phyloP scores from a whole-genome alignment of 2,888 invertebrate species.

The Philereme vetulata region DNA sequence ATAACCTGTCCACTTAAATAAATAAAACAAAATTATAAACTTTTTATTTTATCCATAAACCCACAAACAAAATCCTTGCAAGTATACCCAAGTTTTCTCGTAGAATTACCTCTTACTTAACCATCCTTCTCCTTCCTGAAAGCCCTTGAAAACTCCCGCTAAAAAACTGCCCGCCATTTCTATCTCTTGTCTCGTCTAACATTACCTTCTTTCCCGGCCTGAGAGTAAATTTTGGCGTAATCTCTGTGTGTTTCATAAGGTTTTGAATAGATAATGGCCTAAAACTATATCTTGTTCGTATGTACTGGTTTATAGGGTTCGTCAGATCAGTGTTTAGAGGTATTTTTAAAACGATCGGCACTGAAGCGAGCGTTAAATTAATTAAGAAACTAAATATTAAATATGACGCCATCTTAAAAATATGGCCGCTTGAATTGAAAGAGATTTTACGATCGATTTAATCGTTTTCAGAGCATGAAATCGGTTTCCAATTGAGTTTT shows the following conservation, averaged over 20 bases:
- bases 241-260: slow-evolving; percentile 43
- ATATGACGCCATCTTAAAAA: slow-evolving; percentile 27
- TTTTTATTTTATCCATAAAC: not conserved
- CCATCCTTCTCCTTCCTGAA: slow-evolving; percentile 37
- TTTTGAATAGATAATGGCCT: slow-evolving; percentile 43
- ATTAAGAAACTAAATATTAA: slow-evolving; percentile 20
- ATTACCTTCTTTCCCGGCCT: slow-evolving; percentile 30
- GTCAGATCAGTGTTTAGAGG: slow-evolving; percentile 32
- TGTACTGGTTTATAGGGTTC: slow-evolving; percentile 43
- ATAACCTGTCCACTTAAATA: not conserved
- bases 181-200: slow-evolving; percentile 22
- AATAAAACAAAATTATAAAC: not conserved
- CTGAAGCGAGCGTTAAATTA: slow-evolving; percentile 16
- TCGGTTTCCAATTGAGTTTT: not conserved
- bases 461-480: slow-evolving; percentile 7
- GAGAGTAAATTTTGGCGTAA: slow-evolving; percentile 40
- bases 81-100: not conserved
- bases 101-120: slow-evolving; percentile 13
- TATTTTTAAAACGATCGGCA: slow-evolving; percentile 32
- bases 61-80: not conserved
- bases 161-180: slow-evolving; percentile 22
- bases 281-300: slow-evolving; percentile 40
- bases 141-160: slow-evolving; percentile 36
- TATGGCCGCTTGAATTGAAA: not conserved
- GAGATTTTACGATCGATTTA: slow-evolving; percentile 9